A percentile compares a stretch with the other conserved stretches of the same genome.
Evolutionary conservation across 1,140 invertebrate genomes (phyloP).

Genomic region (Zophobas atratus): DNA sequence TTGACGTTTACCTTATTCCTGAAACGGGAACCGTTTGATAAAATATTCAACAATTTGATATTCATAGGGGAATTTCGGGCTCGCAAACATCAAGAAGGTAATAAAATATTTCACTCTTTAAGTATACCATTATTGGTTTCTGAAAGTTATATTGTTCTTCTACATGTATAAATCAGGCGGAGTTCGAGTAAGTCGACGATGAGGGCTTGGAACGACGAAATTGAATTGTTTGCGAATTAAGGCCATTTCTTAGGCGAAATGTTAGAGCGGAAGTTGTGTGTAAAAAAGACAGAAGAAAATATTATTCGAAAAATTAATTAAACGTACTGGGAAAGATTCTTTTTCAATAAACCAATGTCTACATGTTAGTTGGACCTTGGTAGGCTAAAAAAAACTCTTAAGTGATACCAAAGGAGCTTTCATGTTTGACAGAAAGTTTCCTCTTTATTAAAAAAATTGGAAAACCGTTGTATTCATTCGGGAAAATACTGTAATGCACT

Average conservation of each 20-base stretch:
- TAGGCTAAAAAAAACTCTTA: no score
- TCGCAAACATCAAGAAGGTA: constrained; percentile 37
- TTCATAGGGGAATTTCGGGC: constrained; percentile 37
- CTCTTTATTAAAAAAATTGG: no score
- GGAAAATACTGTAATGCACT: no score
- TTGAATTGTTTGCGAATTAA: constrained; percentile 12
- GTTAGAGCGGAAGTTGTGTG: no score
- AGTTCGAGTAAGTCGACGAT: neutral
- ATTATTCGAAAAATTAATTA: no score
- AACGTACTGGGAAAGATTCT: no score
- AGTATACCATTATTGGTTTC: constrained; percentile 31
- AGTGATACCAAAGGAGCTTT: no score
- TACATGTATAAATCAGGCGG: constrained; percentile 16
- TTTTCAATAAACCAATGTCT: no score
- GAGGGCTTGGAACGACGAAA: neutral
- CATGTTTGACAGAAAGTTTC: no score
- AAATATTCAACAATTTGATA: constrained; percentile 43
- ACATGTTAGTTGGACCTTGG: no score
- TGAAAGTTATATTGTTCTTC: constrained; percentile 19
- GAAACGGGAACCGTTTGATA: constrained; percentile 30
- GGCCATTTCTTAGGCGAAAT: neutral
- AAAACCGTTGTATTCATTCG: no score
- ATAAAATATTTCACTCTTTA: constrained; percentile 43
- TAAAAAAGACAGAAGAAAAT: no score
- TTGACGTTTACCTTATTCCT: constrained; percentile 32